Base-by-base conservation (phyloP, 2,888 invertebrate genomes). In the Caenorhabditis uteleia region DNA sequence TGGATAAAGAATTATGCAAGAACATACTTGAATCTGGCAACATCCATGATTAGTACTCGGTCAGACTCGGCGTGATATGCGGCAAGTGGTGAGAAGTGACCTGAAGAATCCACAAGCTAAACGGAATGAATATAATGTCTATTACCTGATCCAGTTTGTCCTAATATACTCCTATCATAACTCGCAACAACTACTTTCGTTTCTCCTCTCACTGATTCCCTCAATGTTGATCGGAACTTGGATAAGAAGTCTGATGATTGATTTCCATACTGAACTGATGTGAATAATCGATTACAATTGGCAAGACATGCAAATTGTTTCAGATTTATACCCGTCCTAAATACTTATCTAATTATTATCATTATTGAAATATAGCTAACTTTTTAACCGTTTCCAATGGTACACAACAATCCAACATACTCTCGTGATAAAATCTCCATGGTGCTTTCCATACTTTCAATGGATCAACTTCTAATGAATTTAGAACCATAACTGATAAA, bases 371-470 rank as follows among this genome's bases (percentile, higher is more conserved):
- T 46, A 3, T n/a, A 29, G 29, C 54, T 36, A 21, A 73, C 73
- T 56, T 68, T 66, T 59, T 71, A 38, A 83, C 75, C 23, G 67
- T 55, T 29, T 82, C 77, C 25, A 84, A 62, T 0, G 84, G 81
- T 3, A 83, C 78, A 65, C 85, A 85, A 59, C 85, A 85, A 60
- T 85, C 84, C 18, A 85, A 74, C 85, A 85, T 85, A 29, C 82
- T 75, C 69, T 85, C 85, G 67, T 85, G 84, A 69, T 85, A 85
- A 82, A 84, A 85, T 20, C 84, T 75, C 85, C 85, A 85, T 3
- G 83, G 81, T 0, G 83, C 83, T 61, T 83, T 83, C 84, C 84
- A 84, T 0, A 70, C 68, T 48, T 57, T 64, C 14, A 80, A 82
- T 0, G 84, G 84, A 53, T 84, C 84, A 6, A 84, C 81, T 57